Evolutionary conservation across 2,888 invertebrate species (phyloP), one percentile per base, ranked within the genome.

Genomic region (Sceliomorpha sp.): DNA sequence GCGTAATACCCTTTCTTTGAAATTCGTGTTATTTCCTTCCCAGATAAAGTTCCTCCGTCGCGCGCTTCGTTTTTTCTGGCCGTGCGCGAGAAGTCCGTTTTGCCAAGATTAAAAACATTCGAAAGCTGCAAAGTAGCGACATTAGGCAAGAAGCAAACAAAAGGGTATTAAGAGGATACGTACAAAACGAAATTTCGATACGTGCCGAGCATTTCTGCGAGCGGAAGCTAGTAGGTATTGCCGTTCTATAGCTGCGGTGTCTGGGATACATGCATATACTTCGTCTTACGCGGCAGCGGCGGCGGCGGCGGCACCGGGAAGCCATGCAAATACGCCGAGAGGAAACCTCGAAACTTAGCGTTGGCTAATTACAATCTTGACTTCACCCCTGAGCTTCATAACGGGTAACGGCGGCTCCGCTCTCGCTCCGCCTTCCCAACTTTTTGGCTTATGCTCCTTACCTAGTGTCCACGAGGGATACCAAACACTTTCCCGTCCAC

Each of bases 351-450:
- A 83, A 86, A 87, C 86, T 85, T 87, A 79, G 79, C 77, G 77
- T 75, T 66, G 76, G 84, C 86, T 87, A 87, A 87, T 87, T 87
- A 85, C 87, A 82, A 86, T 86, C 85, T 85, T 83, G 85, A 86
- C 81, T 86, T 85, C 80, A 83, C 84, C 85, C 83, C 72, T 75
- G 83, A 83, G 86, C 81, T 85, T 84, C 85, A 85, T 84, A 86
- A 86, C 80, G 79, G 78, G 75, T 78, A 82, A 83, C 81, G 79
- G 77, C 77, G n/a, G n/a, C n/a, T n/a, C n/a, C n/a, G n/a, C n/a
- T n/a, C 40, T 72, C 50, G 74, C 70, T 60, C 63, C 74, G 72
- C 73, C 76, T 75, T 70, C 67, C 80, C 76, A 87, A 87, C 84
- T 87, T 87, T 87, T 85, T 82, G 83, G 84, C 85, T 85, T 84